Percentiles rank a stretch among this genome's conserved stretches.
Evolutionary conservation across 2,888 invertebrate genomes (phyloP).

Genomic region (Diachrysia chrysitis): DNA sequence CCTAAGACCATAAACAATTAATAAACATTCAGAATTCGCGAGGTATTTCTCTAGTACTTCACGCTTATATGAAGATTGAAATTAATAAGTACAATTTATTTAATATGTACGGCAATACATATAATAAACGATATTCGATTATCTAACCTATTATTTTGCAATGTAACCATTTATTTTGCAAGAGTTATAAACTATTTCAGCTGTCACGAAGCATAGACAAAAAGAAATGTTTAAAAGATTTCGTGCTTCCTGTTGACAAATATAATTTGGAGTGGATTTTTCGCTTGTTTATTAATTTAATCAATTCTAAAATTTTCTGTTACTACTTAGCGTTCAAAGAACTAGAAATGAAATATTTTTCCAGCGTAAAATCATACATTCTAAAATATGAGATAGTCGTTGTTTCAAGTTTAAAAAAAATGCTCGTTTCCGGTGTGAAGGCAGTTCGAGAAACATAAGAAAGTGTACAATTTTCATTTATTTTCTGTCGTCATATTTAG

Average conservation of each 20-base stretch:
- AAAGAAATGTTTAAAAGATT: slow-evolving; percentile 56
- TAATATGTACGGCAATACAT: not conserved
- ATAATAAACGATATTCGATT: too few species aligned
- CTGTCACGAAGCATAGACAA: slow-evolving; percentile 59
- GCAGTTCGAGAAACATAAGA: slow-evolving; percentile 86
- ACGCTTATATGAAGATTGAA: too few species aligned
- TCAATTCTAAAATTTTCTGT: slow-evolving; percentile 67
- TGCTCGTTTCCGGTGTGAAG: slow-evolving; percentile 86
- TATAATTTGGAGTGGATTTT: slow-evolving; percentile 59
- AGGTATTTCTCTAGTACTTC: not conserved
- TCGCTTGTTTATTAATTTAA: slow-evolving; percentile 61
- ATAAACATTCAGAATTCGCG: not conserved
- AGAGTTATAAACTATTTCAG: slow-evolving; percentile 8
- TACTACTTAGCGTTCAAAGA: slow-evolving; percentile 60
- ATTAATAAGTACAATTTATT: not conserved
- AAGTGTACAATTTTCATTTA: slow-evolving; percentile 87
- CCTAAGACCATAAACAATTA: slow-evolving; percentile 6
- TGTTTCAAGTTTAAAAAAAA: slow-evolving; percentile 79
- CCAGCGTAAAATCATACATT: slow-evolving; percentile 64
- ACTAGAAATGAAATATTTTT: slow-evolving; percentile 81
- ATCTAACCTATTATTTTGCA: too few species aligned
- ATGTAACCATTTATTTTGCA: not conserved
- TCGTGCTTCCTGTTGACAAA: slow-evolving; percentile 68
- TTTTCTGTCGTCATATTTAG: slow-evolving; percentile 87
- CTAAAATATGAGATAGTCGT: slow-evolving; percentile 71